Percentiles rank a stretch among this genome's conserved stretches.
Conservation (phyloP, 2,113 vertebrate species). For the Scophthalmus maximus region DNA sequence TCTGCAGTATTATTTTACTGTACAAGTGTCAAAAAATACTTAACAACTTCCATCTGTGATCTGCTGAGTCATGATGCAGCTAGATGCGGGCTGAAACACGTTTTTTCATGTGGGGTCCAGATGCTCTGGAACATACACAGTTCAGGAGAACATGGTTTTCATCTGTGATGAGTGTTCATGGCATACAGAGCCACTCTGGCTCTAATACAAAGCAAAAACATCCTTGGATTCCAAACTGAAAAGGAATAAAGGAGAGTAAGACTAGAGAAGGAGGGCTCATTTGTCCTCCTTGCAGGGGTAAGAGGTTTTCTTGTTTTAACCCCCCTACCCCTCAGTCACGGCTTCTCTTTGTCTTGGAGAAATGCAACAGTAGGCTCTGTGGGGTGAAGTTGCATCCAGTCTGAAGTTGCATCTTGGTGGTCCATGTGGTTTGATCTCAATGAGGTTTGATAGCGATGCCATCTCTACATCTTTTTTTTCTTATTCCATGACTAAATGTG, state of each 20-base stretch:
- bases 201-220: slow-evolving; percentile 41
- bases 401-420: slow-evolving; percentile 26
- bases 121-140: neutral
- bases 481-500: slow-evolving; percentile 17
- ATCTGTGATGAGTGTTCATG: slow-evolving; percentile 22
- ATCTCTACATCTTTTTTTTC: slow-evolving; percentile 33
- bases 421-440: slow-evolving; percentile 17
- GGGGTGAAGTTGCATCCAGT: slow-evolving; percentile 33
- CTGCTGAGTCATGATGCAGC: neutral
- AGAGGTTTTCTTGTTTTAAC: slow-evolving; percentile 8
- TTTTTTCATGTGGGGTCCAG: slow-evolving; percentile 12
- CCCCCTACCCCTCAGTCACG: neutral
- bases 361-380: slow-evolving; percentile 31
- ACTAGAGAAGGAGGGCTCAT: slow-evolving; percentile 18
- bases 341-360: slow-evolving; percentile 34
- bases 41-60: slow-evolving; percentile 28
- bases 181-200: slow-evolving; percentile 42
- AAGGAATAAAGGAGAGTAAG: slow-evolving; percentile 37
- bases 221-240: slow-evolving; percentile 29
- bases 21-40: slow-evolving; percentile 61
- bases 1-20: slow-evolving; percentile 50
- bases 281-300: slow-evolving; percentile 32
- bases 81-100: neutral
- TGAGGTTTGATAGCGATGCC: slow-evolving; percentile 40
- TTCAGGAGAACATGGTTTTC: slow-evolving; percentile 10